A percentile compares a stretch with the other conserved stretches of the same genome.
Evolutionary conservation across 2,113 vertebrate genomes (phyloP).

Genomic region (Stomatorhinus ivindoensis): DNA sequence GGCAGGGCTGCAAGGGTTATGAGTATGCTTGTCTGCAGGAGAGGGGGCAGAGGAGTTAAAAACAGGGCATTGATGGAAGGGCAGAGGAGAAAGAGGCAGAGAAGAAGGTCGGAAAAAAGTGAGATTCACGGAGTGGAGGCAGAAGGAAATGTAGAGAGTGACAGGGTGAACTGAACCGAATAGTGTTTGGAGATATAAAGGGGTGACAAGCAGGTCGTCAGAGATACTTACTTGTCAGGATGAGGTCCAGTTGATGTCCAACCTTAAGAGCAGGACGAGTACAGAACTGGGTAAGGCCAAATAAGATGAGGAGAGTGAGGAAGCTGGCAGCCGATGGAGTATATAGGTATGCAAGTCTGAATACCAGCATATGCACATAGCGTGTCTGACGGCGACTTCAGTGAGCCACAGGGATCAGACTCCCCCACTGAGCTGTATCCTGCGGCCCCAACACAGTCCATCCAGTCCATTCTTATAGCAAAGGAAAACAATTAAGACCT

Average conservation of each 20-base stretch:
- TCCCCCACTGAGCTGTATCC: neutral
- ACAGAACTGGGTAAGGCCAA: neutral
- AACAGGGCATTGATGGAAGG: neutral
- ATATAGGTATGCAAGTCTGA: neutral
- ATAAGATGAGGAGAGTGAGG: neutral
- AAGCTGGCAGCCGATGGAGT: neutral
- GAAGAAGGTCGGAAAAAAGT: neutral
- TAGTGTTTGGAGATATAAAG: neutral
- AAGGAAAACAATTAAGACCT: neutral
- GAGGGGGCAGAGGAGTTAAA: neutral
- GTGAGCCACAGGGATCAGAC: neutral
- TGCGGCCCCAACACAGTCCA: neutral
- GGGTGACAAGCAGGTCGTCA: neutral
- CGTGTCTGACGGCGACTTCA: neutral
- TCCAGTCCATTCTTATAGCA: neutral
- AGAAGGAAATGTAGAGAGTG: neutral
- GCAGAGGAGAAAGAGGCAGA: neutral
- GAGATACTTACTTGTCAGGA: neutral
- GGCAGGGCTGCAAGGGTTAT: neutral
- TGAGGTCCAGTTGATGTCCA: neutral
- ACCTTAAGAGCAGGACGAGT: neutral
- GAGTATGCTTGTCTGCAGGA: neutral
- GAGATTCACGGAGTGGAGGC: neutral
- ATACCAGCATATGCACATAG: neutral
- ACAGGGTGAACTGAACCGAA: neutral